Evolutionary conservation across 2,888 invertebrate genomes (phyloP).

Genomic region (Congeria kusceri): DNA sequence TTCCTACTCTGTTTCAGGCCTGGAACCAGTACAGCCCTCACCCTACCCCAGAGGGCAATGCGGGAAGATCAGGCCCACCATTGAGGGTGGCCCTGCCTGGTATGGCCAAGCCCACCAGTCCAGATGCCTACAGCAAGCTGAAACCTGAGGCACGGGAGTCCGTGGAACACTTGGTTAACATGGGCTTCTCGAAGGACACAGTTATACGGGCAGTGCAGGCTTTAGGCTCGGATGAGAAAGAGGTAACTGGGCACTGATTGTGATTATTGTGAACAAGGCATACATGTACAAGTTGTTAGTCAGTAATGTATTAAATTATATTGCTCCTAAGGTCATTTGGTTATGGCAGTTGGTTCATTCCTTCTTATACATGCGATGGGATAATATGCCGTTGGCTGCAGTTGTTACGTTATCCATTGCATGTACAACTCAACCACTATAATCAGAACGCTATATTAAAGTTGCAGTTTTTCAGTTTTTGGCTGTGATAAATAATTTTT

Average conservation of each 20-base stretch:
- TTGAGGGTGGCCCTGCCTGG: constrained; percentile 60
- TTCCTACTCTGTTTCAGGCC: constrained; percentile 60
- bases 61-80: constrained; percentile 24
- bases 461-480: too few species aligned
- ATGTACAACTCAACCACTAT: too few species aligned
- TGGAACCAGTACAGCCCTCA: constrained; percentile 78
- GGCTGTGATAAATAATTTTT: too few species aligned
- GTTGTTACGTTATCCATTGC: too few species aligned
- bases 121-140: constrained; percentile 83
- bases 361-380: too few species aligned
- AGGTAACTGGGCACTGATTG: constrained; percentile 87
- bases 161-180: constrained; percentile 91
- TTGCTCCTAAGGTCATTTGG: background rate
- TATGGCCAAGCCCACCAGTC: constrained; percentile 11
- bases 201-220: constrained; percentile 92
- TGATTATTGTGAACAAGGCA: background rate
- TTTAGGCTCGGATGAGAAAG: constrained; percentile 93
- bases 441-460: too few species aligned
- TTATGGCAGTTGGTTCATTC: too few species aligned
- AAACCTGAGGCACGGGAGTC: constrained; percentile 88
- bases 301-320: background rate
- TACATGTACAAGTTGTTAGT: too few species aligned
- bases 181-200: constrained; percentile 94
- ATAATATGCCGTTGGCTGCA: too few species aligned
- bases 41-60: constrained; percentile 58